Evolutionary conservation across 2,113 vertebrate genomes (phyloP).

Genomic region (Neoarius graeffei): DNA sequence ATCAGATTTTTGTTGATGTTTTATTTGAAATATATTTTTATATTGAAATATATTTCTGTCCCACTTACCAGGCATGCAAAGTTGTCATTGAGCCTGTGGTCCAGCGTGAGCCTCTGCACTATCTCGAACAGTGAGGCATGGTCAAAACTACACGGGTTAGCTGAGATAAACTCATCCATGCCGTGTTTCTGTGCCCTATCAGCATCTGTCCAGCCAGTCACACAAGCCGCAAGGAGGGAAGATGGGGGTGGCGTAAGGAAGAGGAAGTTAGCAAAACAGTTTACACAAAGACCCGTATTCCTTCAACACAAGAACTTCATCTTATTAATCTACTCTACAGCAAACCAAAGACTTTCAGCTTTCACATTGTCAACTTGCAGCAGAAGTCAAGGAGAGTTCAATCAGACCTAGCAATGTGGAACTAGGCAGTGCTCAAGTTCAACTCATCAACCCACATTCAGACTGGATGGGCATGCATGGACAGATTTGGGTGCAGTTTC

Average conservation of each 20-base stretch:
- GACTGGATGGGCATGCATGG: constrained; percentile 69
- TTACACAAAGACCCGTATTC: constrained; percentile 43
- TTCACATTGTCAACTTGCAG: constrained; percentile 99
- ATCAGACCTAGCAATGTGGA: constrained; percentile 65
- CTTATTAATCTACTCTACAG: constrained; percentile 66
- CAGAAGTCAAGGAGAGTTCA: constrained; percentile 73
- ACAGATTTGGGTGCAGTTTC: constrained; percentile 48
- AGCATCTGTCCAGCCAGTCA: constrained; percentile 94
- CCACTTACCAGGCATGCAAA: constrained; percentile 98
- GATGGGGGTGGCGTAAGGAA: constrained; percentile 64
- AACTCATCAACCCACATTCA: constrained; percentile 56
- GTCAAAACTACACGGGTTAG: constrained; percentile 99
- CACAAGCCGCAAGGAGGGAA: constrained; percentile 79
- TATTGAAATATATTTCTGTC: not conserved
- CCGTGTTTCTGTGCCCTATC: constrained; percentile 99
- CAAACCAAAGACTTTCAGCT: constrained; percentile 78
- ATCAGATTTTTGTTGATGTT: not conserved
- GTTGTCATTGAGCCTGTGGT: constrained; percentile 99
- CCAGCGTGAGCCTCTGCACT: constrained; percentile 98
- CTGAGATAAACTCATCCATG: constrained; percentile 99
- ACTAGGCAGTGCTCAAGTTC: constrained; percentile 60
- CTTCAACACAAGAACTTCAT: constrained; percentile 58
- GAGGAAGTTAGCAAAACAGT: constrained; percentile 63
- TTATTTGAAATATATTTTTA: not conserved
- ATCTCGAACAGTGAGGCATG: constrained; percentile 99